Conservation (phyloP, 2,888 invertebrate genomes). For the Ctena decussata region DNA sequence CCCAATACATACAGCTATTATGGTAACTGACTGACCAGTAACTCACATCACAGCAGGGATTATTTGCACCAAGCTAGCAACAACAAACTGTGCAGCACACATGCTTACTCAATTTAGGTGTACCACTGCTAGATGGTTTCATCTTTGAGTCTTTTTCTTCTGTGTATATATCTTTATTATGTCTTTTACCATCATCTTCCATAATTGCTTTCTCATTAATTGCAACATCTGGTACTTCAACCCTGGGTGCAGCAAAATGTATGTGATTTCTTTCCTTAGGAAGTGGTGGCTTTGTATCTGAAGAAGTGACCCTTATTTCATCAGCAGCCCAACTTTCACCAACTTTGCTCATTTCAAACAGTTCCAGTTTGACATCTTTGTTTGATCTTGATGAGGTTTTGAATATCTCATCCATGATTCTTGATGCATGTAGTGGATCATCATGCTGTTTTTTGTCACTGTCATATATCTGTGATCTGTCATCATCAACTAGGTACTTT, state of each 20-base stretch:
- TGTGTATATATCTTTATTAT: background rate
- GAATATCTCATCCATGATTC: slow-evolving; percentile 31
- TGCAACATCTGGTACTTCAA: background rate
- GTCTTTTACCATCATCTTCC: background rate
- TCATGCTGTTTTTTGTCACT: background rate
- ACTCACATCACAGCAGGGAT: background rate
- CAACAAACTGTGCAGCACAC: background rate
- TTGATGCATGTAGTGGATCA: background rate
- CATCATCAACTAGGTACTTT: too few relatives aligned
- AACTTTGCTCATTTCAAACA: background rate
- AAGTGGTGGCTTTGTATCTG: slow-evolving; percentile 21
- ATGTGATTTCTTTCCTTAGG: background rate
- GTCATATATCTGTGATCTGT: background rate
- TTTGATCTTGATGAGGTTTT: slow-evolving; percentile 22
- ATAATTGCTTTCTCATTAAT: background rate
- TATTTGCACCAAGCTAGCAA: background rate
- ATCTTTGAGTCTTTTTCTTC: background rate
- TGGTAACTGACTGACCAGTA: too few relatives aligned
- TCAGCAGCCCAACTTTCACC: background rate
- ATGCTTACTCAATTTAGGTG: slow-evolving; percentile 10
- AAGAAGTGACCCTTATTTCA: background rate
- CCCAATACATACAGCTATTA: too few relatives aligned
- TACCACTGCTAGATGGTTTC: background rate
- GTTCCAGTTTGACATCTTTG: background rate
- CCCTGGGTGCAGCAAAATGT: background rate